Evolutionary conservation across 2,113 vertebrate genomes (phyloP), one percentile per base, ranked within the genome.

Genomic region (Erpornis zantholeuca): DNA sequence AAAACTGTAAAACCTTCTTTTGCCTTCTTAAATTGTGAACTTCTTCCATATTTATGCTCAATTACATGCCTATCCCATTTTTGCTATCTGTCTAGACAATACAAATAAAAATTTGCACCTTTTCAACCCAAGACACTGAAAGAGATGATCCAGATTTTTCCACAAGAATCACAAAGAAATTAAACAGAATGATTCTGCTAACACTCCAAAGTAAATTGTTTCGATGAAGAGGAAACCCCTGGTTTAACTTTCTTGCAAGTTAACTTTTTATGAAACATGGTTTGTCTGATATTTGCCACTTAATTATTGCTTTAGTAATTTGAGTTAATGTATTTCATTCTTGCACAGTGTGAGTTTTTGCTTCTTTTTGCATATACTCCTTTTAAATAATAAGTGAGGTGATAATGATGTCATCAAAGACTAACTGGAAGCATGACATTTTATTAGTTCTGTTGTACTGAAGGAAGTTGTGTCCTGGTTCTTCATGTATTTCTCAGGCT

Each of bases 401-500:
- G 47, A 45, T 76, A 64, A 80, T n/a, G 35, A 11, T 82, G 45
- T 38, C 35, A 40, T 75, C 91, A 85, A 94, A 91, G 80, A 64
- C 25, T 72, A 24, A 63, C 36, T 86, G 33, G 49, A 75, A 86
- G 60, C 59, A 12, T 92, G 70, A 86, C 40, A 47, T 85, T 91
- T 49, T 92, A 72, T 91, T 93, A 53, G 68, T 95, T 95, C 70
- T 96, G 33, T 82, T 60, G 15, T 70, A 52, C 42, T 75, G 80
- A 90, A 60, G 76, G 61, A 84, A 91, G 59, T 82, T 88, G 50
- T 90, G 65, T 66, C 83, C 88, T 93, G 42, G 54, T 94, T 91
- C 42, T 56, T 94, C 19, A 33, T 79, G 4, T 57, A 27, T 88
- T 92, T 90, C 49, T 54, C 60, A 77, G 49, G 15, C 54, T 86